Base-by-base conservation (phyloP, 2,113 vertebrate genomes). In the Dasyprocta punctata region DNA sequence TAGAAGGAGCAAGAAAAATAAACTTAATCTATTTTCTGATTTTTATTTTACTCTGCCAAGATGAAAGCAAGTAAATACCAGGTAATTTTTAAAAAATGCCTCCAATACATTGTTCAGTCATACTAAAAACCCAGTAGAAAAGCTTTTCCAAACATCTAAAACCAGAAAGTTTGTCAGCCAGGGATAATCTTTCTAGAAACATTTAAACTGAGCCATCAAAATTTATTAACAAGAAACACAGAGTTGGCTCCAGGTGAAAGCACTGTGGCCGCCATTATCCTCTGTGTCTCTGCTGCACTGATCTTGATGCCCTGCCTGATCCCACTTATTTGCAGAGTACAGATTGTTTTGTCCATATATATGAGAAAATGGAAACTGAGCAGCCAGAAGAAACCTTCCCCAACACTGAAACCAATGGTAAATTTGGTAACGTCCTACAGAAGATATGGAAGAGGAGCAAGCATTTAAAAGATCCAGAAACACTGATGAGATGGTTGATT, bases 161-260 rank as follows among this genome's bases (percentile, higher is more conserved):
- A 56, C 60, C 52, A 56, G 33, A 85, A 63, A 91, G 63, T 88
- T 91, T 17, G 65, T 84, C 24, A 78, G 41, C 44, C 28, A 77
- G 69, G 10, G 91, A 88, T 71, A 61, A 71, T 84, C 20, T 94
- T 61, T 94, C 24, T 52, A 69, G 58, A 61, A 97, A 87, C 67
- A 54, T 69, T 90, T 85, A 33, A 96, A 33, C 38, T 77, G 49
- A 24, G 26, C 77, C 20, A 85, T 83, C 30, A 84, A 87, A n/a
- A 52, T 88, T 33, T 67, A 38, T 86, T 94, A 16, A 49, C 60
- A 87, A 77, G 28, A 20, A 20, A 56, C 36, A 60, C 36, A 30
- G 5, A 38, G 71, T 44, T 83, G 12, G 54, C 17, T 19, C 54
- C 54, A 17, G 54, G 54, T 56, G 17, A 56, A 56, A 56, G 54